Evolutionary conservation across 2,888 invertebrate species (phyloP), one percentile per base, ranked within the genome.

Genomic region (Arrhopalites spinosus): DNA sequence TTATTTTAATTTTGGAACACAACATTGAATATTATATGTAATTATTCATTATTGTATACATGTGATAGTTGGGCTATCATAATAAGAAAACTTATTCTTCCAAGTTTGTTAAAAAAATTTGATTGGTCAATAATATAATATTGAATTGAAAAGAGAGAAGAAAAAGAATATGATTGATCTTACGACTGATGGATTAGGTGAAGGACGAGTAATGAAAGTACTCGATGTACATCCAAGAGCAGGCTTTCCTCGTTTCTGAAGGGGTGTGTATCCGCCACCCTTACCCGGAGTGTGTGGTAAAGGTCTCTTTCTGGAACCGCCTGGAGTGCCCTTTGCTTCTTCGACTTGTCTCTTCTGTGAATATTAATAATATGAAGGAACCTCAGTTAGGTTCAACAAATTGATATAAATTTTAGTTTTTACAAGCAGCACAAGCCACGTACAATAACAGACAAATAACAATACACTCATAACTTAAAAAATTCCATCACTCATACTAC

Each of bases 321-420:
- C 61, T 27, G 74, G 74, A 45, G 74, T 69, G 15, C 68, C 43
- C 56, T 68, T 56, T 17, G 74, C 25, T 61, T 74, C 74, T 29
- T 74, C 74, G 2, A 36, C 74, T 50, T 36, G 69, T 25, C 36
- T 74, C 53, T 74, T 74, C 74, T 71, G 56, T 7, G 59, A 15
- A 36, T 36, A 36, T 36, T 36, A 36, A 36, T 36, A 36, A 36
- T 36, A 36, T 36, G 36, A 36, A 36, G 36, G 36, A 36, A 36
- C 36, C 36, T 36, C 36, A 36, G 3, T 36, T 36, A 36, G 36
- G 36, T 36, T 36, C 36, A 36, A 36, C 56, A n/a, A 56, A 56
- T 8, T n/a, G 23, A 56, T 56, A 20, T 15, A 20, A 23, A 5
- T 47, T 47, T 13, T 47, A 47, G 15, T 13, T 11, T 8, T 20